A percentile compares a stretch with the other conserved stretches of the same genome.
Evolutionary conservation across 2,888 invertebrate species (phyloP).

Genomic region (Silvanus unidentatus): DNA sequence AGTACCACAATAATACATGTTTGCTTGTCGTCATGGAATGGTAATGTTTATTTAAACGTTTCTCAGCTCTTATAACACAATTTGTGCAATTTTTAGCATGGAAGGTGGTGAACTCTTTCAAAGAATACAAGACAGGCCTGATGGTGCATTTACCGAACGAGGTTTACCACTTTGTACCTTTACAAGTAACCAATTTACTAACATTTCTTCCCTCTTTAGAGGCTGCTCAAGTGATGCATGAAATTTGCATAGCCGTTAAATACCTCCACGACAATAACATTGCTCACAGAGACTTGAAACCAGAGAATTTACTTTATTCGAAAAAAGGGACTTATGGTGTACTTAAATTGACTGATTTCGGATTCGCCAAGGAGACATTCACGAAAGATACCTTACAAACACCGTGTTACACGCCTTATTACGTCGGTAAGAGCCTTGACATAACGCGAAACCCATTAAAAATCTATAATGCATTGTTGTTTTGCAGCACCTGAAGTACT

Average conservation of each 20-base stretch:
- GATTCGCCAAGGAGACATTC: slow-evolving; percentile 93
- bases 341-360: slow-evolving; percentile 96
- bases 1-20: slow-evolving; percentile 86
- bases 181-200: neutral
- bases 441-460: too few species aligned
- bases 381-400: slow-evolving; percentile 88
- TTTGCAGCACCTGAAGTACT: slow-evolving; percentile 64
- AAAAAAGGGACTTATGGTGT: slow-evolving; percentile 67
- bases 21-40: slow-evolving; percentile 99
- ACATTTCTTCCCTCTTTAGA: slow-evolving; percentile 51
- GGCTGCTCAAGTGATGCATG: slow-evolving; percentile 91
- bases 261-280: slow-evolving; percentile 91
- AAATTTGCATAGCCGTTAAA: slow-evolving; percentile 91
- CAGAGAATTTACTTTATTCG: slow-evolving; percentile 92
- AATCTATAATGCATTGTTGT: neutral
- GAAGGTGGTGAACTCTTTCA: slow-evolving; percentile 97
- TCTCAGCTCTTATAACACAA: neutral
- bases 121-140: slow-evolving; percentile 90
- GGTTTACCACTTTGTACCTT: slow-evolving; percentile 44
- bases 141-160: slow-evolving; percentile 94
- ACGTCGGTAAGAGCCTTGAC: slow-evolving; percentile 66
- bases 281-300: slow-evolving; percentile 96
- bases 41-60: slow-evolving; percentile 45
- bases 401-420: slow-evolving; percentile 98
- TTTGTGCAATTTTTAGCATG: slow-evolving; percentile 62